Evolutionary conservation across 2,797 vertebrate genomes (phyloP).

Genomic region (Sandelia bainsii): DNA sequence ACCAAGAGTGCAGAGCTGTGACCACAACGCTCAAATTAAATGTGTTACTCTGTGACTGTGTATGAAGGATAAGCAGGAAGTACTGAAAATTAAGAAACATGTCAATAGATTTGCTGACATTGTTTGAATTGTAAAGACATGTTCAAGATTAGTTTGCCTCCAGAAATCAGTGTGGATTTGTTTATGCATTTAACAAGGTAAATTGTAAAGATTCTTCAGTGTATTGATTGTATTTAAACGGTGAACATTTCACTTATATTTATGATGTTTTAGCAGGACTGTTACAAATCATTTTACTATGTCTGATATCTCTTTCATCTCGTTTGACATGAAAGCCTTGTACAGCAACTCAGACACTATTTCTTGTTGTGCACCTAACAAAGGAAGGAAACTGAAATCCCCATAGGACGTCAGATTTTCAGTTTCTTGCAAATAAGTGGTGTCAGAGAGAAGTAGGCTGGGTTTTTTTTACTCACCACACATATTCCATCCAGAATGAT

Average conservation of each 20-base stretch:
- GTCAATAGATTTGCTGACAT: neutral
- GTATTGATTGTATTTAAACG: slow-evolving; percentile 20
- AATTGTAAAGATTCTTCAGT: slow-evolving; percentile 14
- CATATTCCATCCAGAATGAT: slow-evolving; percentile 41
- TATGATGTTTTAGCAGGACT: slow-evolving; percentile 22
- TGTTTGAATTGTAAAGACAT: slow-evolving; percentile 4
- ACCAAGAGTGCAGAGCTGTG: slow-evolving; percentile 10
- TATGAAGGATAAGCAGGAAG: neutral
- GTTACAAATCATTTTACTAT: neutral
- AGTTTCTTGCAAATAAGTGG: slow-evolving; percentile 53
- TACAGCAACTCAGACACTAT: neutral
- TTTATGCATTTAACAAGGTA: neutral
- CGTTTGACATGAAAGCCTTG: slow-evolving; percentile 18
- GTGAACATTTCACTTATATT: slow-evolving; percentile 23
- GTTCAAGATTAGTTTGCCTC: slow-evolving; percentile 6
- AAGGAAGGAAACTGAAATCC: slow-evolving; percentile 52
- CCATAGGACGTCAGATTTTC: slow-evolving; percentile 52
- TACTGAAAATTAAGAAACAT: neutral
- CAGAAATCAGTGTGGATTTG: neutral
- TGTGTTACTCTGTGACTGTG: neutral
- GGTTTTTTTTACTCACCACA: slow-evolving; percentile 62
- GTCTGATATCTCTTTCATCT: slow-evolving; percentile 7
- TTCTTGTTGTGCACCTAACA: neutral
- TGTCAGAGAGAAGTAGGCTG: slow-evolving; percentile 29
- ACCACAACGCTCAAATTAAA: neutral